Percentiles rank a stretch among this genome's conserved stretches.
Evolutionary conservation across 2,888 invertebrate genomes (phyloP).

Genomic region (Labia minor): DNA sequence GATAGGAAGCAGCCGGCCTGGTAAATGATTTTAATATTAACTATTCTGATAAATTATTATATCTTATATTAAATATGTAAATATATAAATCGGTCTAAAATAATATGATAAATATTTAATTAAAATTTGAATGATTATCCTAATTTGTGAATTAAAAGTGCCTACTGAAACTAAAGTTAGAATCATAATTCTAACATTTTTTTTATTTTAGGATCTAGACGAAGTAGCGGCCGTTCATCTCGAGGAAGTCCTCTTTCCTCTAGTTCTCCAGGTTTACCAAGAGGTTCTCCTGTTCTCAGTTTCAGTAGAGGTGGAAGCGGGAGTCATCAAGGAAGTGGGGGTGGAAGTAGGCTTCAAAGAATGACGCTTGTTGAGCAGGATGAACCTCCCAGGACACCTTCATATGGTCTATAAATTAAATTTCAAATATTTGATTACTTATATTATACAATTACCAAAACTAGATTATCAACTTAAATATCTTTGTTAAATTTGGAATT

Average conservation of each 20-base stretch:
- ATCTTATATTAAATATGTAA: conserved; percentile 15
- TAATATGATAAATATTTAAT: too few relatives aligned
- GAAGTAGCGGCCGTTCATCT: conserved; percentile 46
- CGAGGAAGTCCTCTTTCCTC: conserved; percentile 34
- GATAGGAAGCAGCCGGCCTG: conserved; percentile 46
- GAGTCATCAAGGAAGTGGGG: neutral
- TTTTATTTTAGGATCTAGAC: conserved; percentile 34
- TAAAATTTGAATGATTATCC: conserved; percentile 1
- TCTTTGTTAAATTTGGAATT: neutral
- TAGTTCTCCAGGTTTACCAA: conserved; percentile 17
- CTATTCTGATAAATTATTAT: conserved; percentile 23
- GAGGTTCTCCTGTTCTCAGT: conserved; percentile 15
- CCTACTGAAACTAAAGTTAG: too few relatives aligned
- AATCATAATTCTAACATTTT: too few relatives aligned
- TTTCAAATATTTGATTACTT: too few relatives aligned
- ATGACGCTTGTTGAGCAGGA: conserved; percentile 18
- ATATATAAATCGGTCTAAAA: conserved; percentile 14
- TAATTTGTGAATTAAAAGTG: too few relatives aligned
- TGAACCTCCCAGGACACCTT: neutral
- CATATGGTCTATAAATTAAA: too few relatives aligned
- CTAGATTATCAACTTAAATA: neutral
- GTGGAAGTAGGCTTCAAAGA: conserved; percentile 19
- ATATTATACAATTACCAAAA: too few relatives aligned
- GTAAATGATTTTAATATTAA: conserved; percentile 33
- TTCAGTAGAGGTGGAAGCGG: neutral